These are phyloP conservation scores for Aplochiton taeniatus DNA, from an alignment of 2,797 vertebrate species.

Conservation along the genomic window DNA sequence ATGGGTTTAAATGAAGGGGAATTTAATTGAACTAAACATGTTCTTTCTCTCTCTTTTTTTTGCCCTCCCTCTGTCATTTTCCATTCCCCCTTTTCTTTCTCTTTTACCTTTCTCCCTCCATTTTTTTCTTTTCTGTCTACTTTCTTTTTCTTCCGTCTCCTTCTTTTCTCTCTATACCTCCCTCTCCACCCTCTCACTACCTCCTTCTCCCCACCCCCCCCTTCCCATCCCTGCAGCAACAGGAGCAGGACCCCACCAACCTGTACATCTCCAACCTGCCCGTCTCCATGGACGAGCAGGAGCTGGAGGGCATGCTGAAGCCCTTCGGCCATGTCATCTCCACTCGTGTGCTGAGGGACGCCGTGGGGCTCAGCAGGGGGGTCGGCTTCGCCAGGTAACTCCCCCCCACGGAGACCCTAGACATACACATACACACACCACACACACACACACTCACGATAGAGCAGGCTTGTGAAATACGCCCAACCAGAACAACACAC, in stretches of 20 bases:
- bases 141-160: background rate
- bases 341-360: conserved; percentile 95
- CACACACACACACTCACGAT: background rate
- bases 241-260: conserved; percentile 98
- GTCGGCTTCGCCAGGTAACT: conserved; percentile 94
- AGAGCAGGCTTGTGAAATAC: background rate
- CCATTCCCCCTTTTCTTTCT: too few species aligned
- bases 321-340: conserved; percentile 98
- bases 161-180: background rate
- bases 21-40: too few species aligned
- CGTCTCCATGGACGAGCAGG: conserved; percentile 97
- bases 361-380: conserved; percentile 94
- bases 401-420: background rate
- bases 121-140: background rate
- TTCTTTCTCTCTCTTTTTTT: too few species aligned
- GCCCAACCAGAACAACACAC: too few species aligned
- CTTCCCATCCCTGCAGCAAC: conserved; percentile 81
- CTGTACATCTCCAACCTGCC: conserved; percentile 99
- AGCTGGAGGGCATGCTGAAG: conserved; percentile 98
- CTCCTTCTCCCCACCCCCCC: background rate
- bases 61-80: too few species aligned
- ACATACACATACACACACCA: background rate
- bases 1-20: too few species aligned
- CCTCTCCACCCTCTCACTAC: background rate
- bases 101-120: too few species aligned